Evolutionary conservation across 2,113 vertebrate species (phyloP), one percentile per base, ranked within the genome.

Genomic region (Gallinago jamesoni): DNA sequence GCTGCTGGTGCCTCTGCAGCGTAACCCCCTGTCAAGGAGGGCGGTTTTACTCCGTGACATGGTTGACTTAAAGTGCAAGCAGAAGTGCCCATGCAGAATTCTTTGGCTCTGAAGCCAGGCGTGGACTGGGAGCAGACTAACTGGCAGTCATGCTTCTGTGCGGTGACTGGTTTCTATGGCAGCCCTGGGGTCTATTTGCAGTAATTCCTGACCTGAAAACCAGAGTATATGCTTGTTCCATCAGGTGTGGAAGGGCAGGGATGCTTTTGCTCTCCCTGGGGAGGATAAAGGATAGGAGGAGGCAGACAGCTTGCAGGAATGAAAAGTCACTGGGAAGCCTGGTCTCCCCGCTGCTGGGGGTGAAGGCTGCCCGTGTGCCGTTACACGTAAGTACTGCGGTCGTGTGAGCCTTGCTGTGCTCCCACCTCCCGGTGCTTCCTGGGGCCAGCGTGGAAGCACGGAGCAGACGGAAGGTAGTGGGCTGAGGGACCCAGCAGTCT

Each of bases 311-410:
- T 18, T 74, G 37, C 47, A 89, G 37, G 37, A 90, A n/a, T 31
- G 24, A 72, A 14, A 43, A 50, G 10, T 68, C 60, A 25, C 37
- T 67, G 69, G 48, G 28, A 45, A 25, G 35, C 21, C 47, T 35
- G 41, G 22, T 78, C 13, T 85, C 39, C 39, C 16, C 19, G 69
- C 72, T 48, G 30, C 39, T 12, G 31, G 20, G 20, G 14, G 35
- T 5, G 41, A 63, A 62, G 17, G 19, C 84, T 8, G 0, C 41
- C 74, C 2, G 0, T 77, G 63, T 23, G 31, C 64, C 12, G 30
- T 17, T 60, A 0, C 0, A 0, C 33, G 5, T 25, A 20, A 52
- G 50, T 24, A 2, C 27, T 12, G 63, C 35, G 39, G 9, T 30
- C 3, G 0, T 2, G 60, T 11, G 41, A 55, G 20, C 6, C 75